Percentiles rank a stretch among this genome's conserved stretches.
Conservation (phyloP, 1,140 invertebrate genomes). For the Lepidostoma basale region DNA sequence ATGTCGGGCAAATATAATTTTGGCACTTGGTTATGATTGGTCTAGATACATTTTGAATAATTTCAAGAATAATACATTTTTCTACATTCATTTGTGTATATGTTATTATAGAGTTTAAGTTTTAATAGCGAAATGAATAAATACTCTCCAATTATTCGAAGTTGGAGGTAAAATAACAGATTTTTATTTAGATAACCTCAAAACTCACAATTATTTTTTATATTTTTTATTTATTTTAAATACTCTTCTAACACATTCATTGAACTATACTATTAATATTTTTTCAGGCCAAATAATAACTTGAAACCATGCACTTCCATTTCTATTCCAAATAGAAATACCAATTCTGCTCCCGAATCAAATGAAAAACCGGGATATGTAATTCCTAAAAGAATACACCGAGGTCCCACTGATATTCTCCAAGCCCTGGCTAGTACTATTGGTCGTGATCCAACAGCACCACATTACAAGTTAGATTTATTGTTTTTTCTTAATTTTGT, state of each 20-base stretch:
- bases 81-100: too few relatives aligned
- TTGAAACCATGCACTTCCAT: background rate
- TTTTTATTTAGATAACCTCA: background rate
- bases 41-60: too few relatives aligned
- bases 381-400: slow-evolving; percentile 69
- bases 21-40: too few relatives aligned
- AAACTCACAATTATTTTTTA: background rate
- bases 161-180: slow-evolving; percentile 17
- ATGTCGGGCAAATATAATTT: too few relatives aligned
- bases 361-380: slow-evolving; percentile 5
- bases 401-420: slow-evolving; percentile 82
- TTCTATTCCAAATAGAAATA: slow-evolving; percentile 5
- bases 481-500: background rate
- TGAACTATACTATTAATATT: background rate
- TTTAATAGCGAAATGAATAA: slow-evolving; percentile 24
- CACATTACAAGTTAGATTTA: slow-evolving; percentile 72
- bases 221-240: background rate
- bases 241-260: too few relatives aligned
- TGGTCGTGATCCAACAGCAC: slow-evolving; percentile 74
- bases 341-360: background rate
- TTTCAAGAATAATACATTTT: too few relatives aligned
- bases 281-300: slow-evolving; percentile 1
- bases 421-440: slow-evolving; percentile 79
- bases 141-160: slow-evolving; percentile 26
- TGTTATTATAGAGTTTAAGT: too few relatives aligned